phyloP scores from a whole-genome alignment of 2,113 vertebrate species.

The Rallus limicola region DNA sequence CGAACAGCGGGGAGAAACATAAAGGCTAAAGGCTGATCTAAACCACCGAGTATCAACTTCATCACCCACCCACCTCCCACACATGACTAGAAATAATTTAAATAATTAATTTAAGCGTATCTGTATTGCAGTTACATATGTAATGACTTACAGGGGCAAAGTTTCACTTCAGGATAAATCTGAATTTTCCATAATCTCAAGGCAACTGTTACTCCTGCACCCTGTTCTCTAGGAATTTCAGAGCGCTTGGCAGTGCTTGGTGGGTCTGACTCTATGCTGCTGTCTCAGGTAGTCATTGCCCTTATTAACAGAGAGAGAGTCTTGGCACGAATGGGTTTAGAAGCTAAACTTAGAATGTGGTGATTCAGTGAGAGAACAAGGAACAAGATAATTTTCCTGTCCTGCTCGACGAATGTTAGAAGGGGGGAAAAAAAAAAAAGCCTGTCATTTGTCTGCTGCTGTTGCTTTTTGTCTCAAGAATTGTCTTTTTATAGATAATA shows the following conservation, averaged over 20 bases:
- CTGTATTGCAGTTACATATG: conserved; percentile 35
- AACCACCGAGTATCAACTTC: conserved; percentile 54
- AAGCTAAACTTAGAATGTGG: not conserved
- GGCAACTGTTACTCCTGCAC: not conserved
- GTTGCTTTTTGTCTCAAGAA: not conserved
- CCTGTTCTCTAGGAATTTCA: not conserved
- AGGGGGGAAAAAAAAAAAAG: not conserved
- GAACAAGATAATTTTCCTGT: not conserved
- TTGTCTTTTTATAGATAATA: not conserved
- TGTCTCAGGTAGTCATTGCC: not conserved
- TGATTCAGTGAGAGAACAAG: not conserved
- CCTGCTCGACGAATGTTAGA: not conserved
- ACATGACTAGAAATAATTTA: conserved; percentile 70
- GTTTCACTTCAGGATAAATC: not conserved
- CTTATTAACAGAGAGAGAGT: conserved; percentile 22
- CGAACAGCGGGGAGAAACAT: conserved; percentile 15
- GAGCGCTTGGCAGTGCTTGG: accelerated
- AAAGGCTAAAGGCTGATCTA: conserved; percentile 50
- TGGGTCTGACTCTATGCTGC: not conserved
- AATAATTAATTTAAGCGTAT: conserved; percentile 62
- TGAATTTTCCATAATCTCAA: not conserved
- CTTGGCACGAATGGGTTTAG: not conserved
- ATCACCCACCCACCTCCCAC: conserved; percentile 68
- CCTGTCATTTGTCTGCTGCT: not conserved
- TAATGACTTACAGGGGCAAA: conserved; percentile 42